Percentiles rank a stretch among this genome's conserved stretches.
phyloP scores from a whole-genome alignment of 2,113 vertebrate genomes.

The Coturnix japonica region DNA sequence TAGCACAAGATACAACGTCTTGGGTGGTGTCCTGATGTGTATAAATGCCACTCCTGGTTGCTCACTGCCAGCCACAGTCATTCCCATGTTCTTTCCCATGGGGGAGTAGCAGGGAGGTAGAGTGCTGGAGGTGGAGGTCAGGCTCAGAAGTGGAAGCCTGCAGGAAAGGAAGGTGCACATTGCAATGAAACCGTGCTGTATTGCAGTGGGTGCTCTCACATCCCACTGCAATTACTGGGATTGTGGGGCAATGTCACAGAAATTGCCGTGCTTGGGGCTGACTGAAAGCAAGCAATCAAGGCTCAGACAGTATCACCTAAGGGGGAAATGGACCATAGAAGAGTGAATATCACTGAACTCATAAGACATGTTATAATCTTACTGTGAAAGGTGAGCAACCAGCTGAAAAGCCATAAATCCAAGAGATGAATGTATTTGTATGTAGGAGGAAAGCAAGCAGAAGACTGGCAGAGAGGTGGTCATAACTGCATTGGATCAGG shows the following conservation, averaged over 20 bases:
- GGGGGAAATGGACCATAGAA: background rate
- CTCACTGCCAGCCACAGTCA: fast-evolving
- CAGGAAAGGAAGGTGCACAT: background rate
- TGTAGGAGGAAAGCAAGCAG: background rate
- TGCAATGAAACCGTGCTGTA: fast-evolving
- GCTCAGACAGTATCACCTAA: background rate
- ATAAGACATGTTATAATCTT: background rate
- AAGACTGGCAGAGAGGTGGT: background rate
- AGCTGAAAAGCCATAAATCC: background rate
- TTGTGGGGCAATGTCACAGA: background rate
- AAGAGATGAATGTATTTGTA: background rate
- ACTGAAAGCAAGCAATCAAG: background rate
- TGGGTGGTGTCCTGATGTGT: fast-evolving
- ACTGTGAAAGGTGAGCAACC: background rate
- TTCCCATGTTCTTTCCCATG: background rate
- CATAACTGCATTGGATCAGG: background rate
- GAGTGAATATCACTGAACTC: background rate
- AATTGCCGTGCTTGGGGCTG: background rate
- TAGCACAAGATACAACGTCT: background rate
- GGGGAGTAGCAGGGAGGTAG: background rate
- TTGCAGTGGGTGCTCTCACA: background rate
- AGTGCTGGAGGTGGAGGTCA: background rate
- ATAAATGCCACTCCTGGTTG: fast-evolving
- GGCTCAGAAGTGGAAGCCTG: background rate
- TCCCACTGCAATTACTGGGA: background rate